phyloP scores from a whole-genome alignment of 2,113 vertebrate species.

The Channa argus region DNA sequence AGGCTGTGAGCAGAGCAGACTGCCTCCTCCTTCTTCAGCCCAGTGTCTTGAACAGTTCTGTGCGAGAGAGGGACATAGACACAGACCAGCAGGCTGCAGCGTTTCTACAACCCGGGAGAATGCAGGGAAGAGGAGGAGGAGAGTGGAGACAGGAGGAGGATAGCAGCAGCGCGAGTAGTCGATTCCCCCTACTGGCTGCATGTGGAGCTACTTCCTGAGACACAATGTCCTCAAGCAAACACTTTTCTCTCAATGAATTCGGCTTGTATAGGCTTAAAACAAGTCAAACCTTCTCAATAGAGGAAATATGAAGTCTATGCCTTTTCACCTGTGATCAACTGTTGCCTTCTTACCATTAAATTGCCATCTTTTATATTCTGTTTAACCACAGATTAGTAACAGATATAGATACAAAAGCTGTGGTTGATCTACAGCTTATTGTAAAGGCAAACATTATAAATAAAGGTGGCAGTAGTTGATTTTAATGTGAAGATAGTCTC shows the following conservation, averaged over 20 bases:
- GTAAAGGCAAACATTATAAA: no score
- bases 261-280: background rate
- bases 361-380: no score
- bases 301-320: background rate
- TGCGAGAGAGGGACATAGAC: slow-evolving; percentile 83
- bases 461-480: no score
- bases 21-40: slow-evolving; percentile 84
- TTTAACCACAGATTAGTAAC: background rate
- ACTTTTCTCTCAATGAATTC: background rate
- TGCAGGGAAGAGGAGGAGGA: slow-evolving; percentile 59
- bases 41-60: slow-evolving; percentile 84
- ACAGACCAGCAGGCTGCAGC: slow-evolving; percentile 90
- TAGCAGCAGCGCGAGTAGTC: slow-evolving; percentile 77
- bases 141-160: slow-evolving; percentile 50
- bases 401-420: background rate
- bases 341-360: no score
- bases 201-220: slow-evolving; percentile 58
- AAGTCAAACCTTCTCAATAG: background rate
- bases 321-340: no score
- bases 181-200: slow-evolving; percentile 88
- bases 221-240: slow-evolving; percentile 15
- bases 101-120: slow-evolving; percentile 85
- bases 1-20: slow-evolving; percentile 87
- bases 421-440: no score
- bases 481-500: no score